Conservation (phyloP, 92 coral and sea anemone species). For the Bergia puertoricense region DNA sequence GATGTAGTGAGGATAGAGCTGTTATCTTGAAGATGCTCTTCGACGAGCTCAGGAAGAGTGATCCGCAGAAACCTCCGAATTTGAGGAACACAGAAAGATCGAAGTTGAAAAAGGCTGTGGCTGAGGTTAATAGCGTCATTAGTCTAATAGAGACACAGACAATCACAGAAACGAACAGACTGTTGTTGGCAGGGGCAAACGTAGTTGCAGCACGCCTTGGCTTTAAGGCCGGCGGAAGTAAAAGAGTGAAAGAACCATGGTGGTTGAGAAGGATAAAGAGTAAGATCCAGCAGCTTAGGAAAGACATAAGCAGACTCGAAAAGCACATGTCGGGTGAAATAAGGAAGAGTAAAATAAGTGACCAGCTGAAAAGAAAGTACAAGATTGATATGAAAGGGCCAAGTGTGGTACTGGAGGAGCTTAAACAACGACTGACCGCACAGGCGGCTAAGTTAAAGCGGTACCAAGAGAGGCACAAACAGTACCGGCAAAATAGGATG, state of each 20-base stretch:
- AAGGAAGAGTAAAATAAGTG: conserved; percentile 13
- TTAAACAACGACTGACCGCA: conserved; percentile 39
- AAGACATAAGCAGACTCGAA: conserved; percentile 50
- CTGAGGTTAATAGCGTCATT: conserved; percentile 44
- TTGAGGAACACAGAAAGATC: conserved; percentile 39
- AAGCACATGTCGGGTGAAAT: conserved; percentile 37
- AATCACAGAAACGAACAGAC: conserved; percentile 45
- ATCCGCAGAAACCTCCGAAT: conserved; percentile 7
- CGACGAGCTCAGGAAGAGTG: conserved; percentile 37
- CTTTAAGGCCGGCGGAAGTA: conserved; percentile 28
- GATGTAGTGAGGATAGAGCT: conserved; percentile 25
- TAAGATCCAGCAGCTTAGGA: conserved; percentile 51
- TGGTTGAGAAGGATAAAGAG: conserved; percentile 44
- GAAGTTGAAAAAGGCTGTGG: conserved; percentile 41
- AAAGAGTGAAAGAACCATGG: conserved; percentile 48
- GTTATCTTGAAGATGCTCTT: conserved; percentile 40
- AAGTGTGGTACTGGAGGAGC: conserved; percentile 38
- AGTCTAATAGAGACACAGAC: conserved; percentile 44
- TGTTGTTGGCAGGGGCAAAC: conserved; percentile 45
- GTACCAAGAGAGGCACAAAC: conserved; percentile 44
- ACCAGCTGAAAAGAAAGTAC: conserved; percentile 42
- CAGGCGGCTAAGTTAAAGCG: conserved; percentile 44
- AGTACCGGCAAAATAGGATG: conserved; percentile 59
- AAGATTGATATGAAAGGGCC: conserved; percentile 2
- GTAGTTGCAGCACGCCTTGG: conserved; percentile 47